Conservation (phyloP, 2,888 invertebrate genomes). For the Hypselothyrea guttata region DNA sequence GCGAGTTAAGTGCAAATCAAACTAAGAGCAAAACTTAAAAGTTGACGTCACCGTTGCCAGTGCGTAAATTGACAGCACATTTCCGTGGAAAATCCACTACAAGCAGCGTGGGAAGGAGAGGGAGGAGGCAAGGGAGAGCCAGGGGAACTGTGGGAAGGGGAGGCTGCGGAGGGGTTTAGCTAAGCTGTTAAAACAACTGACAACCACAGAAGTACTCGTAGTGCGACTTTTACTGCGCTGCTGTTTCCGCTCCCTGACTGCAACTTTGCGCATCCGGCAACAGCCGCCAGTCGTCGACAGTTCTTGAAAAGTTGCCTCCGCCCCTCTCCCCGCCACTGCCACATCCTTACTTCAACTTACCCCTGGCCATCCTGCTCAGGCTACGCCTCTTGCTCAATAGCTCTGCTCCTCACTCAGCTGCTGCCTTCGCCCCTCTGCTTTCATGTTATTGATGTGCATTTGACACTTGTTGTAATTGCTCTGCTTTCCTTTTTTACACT, state of each 20-base stretch:
- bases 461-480: conserved; percentile 77
- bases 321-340: too few relatives aligned
- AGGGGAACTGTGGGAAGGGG: not conserved
- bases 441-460: conserved; percentile 74
- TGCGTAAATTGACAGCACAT: conserved; percentile 73
- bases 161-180: conserved; percentile 19
- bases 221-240: conserved; percentile 77
- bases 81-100: conserved; percentile 62
- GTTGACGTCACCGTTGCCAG: conserved; percentile 33
- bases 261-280: conserved; percentile 74
- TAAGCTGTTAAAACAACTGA: conserved; percentile 78
- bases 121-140: not conserved
- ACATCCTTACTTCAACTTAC: conserved; percentile 20
- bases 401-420: not conserved
- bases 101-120: conserved; percentile 10
- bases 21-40: conserved; percentile 50
- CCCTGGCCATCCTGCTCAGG: not conserved
- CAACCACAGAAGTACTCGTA: conserved; percentile 70
- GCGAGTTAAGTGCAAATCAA: conserved; percentile 50
- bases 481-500: conserved; percentile 7
- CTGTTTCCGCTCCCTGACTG: conserved; percentile 61
- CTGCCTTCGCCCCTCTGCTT: conserved; percentile 10
- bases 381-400: not conserved
- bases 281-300: conserved; percentile 76
- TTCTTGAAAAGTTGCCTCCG: conserved; percentile 67